Evolutionary conservation across 2,797 vertebrate genomes (phyloP).

Genomic region (Mus caroli): DNA sequence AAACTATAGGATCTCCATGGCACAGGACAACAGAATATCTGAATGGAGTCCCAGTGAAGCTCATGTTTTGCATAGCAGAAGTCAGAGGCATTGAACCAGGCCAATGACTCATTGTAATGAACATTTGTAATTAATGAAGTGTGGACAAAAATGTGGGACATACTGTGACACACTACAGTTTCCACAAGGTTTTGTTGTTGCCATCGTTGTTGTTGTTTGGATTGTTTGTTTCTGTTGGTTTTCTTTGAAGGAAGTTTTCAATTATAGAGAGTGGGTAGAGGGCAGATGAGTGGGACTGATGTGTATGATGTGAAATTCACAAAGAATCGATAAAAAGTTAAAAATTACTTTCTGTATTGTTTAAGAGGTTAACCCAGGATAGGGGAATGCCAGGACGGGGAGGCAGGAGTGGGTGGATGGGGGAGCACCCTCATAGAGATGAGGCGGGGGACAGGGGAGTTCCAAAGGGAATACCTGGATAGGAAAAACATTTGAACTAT

Average conservation of each 20-base stretch:
- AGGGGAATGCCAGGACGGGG: too few species aligned
- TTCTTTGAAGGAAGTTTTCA: neutral
- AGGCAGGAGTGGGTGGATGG: too few species aligned
- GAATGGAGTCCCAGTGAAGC: neutral
- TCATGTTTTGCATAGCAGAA: neutral
- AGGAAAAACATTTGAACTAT: too few species aligned
- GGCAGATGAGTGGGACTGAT: neutral
- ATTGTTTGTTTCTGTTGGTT: neutral
- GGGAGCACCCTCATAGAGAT: too few species aligned
- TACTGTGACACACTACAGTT: neutral
- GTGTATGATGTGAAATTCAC: neutral
- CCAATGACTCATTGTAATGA: neutral
- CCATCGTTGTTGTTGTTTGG: too few species aligned
- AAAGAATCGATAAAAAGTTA: neutral
- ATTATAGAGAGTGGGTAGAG: neutral
- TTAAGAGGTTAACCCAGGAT: neutral
- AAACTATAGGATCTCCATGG: neutral
- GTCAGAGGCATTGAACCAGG: neutral
- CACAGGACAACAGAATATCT: neutral
- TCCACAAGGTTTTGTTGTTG: neutral
- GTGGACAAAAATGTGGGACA: neutral
- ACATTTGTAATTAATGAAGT: neutral
- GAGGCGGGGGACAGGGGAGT: too few species aligned
- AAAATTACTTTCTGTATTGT: neutral
- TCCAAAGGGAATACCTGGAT: too few species aligned